A percentile compares a stretch with the other conserved stretches of the same genome.
These are phyloP conservation scores for Callyntrura sp. DNA, from an alignment of 2,888 invertebrate species.

Conservation along the genomic window DNA sequence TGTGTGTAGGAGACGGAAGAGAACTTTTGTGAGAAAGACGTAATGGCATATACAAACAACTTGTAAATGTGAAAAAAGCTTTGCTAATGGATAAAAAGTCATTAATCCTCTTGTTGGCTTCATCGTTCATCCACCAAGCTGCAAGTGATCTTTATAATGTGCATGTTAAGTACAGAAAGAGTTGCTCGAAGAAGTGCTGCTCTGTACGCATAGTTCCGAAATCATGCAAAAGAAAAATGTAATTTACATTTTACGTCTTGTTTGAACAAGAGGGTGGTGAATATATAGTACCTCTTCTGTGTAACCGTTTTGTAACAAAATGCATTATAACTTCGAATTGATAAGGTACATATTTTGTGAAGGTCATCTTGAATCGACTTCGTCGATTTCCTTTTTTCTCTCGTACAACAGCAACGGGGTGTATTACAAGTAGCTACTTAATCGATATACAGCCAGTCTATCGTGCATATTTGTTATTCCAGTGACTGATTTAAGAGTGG, in stretches of 20 bases:
- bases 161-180: neutral
- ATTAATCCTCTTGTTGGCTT: constrained; percentile 76
- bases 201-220: constrained; percentile 33
- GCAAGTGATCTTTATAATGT: neutral
- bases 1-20: no score
- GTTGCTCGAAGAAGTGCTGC: constrained; percentile 38
- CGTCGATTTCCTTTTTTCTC: neutral
- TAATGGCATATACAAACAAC: constrained; percentile 51
- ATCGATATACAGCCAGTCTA: constrained; percentile 1
- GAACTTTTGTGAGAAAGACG: neutral
- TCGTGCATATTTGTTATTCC: neutral
- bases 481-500: neutral
- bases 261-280: neutral
- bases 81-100: constrained; percentile 80
- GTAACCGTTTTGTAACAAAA: neutral
- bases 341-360: constrained; percentile 66
- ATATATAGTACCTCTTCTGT: neutral
- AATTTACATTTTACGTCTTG: constrained; percentile 8
- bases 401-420: neutral
- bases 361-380: constrained; percentile 46
- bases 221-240: constrained; percentile 31
- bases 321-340: constrained; percentile 34
- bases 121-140: no score
- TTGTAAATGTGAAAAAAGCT: constrained; percentile 72
- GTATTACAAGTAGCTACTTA: constrained; percentile 12